These are phyloP conservation scores for Petrolisthes manimaculis DNA, from an alignment of 2,888 invertebrate genomes.

Conservation along the genomic window DNA sequence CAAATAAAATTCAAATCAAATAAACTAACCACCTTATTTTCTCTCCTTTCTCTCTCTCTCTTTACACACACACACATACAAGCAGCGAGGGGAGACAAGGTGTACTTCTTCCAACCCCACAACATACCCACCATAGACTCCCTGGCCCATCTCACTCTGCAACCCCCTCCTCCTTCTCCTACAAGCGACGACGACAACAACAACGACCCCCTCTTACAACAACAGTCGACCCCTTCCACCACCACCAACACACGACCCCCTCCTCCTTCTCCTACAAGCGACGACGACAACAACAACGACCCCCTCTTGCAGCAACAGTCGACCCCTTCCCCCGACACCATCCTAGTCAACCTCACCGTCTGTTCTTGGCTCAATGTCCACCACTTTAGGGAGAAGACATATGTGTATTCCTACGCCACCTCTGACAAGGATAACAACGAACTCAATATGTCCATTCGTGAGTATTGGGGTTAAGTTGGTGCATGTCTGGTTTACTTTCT, in stretches of 20 bases:
- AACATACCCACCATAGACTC: constrained; percentile 28
- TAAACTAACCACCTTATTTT: too few species aligned
- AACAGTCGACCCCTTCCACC: background rate
- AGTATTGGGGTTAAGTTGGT: constrained; percentile 27
- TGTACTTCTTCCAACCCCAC: constrained; percentile 41
- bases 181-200: too few species aligned
- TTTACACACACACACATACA: too few species aligned
- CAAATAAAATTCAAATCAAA: too few species aligned
- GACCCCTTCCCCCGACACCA: background rate
- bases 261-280: background rate
- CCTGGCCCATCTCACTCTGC: background rate
- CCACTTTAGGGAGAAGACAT: constrained; percentile 57
- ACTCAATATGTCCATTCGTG: constrained; percentile 52
- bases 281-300: too few species aligned
- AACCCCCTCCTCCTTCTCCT: background rate
- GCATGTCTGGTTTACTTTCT: background rate
- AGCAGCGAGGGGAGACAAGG: constrained; percentile 18
- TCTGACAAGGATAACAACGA: constrained; percentile 57
- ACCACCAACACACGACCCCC: background rate
- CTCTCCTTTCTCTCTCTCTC: too few species aligned
- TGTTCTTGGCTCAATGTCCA: constrained; percentile 36
- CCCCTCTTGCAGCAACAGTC: background rate
- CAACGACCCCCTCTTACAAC: too few species aligned
- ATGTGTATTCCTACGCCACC: constrained; percentile 61
- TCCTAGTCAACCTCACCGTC: constrained; percentile 23